Evolutionary conservation across 2,888 invertebrate genomes (phyloP), one percentile per base, ranked within the genome.

Genomic region (Microplitis manilae): DNA sequence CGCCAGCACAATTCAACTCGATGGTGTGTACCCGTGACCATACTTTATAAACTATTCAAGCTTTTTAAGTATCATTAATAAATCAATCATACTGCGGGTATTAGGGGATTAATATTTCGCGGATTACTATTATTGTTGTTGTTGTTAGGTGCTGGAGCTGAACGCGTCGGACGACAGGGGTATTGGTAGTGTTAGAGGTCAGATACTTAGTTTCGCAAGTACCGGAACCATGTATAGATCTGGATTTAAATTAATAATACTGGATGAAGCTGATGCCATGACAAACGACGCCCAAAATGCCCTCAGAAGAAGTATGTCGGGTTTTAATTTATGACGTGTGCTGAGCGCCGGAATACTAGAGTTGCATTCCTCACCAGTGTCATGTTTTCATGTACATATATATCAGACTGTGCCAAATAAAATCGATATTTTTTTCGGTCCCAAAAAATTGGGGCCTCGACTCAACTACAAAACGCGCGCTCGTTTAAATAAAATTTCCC

Each of bases 221-320:
- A 99, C 98, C 2, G 94, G 96, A 87, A 97, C 98, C 5, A 96
- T 98, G 85, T 98, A 98, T 88, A 97, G 95, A 90, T 95, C 95
- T 69, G 96, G 97, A 0, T 98, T 97, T 83, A 99, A 99, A 89
- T 91, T 99, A 61, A 96, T 99, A 64, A 98, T 99, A 82, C 91
- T 99, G 30, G 99, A 99, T 92, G 99, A 99, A 92, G 99, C 99
- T 0, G 99, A 99, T 92, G 98, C 98, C 0, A 99, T 99, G 99
- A 99, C 99, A 0, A 96, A 96, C 90, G 99, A 99, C 93, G 99
- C 99, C 1, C 99, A 99, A 90, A 99, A 99, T 93, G 99, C 99
- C 40, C 92, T 98, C 0, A 92, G 98, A 83, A 93, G 98, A 93
- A 97, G 96, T 96, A 92, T 38, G 9, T 62, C 40, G 2, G 50